A percentile compares a stretch with the other conserved stretches of the same genome.
Evolutionary conservation across 2,797 vertebrate species (phyloP).

Genomic region (Dicrostonyx torquatus): DNA sequence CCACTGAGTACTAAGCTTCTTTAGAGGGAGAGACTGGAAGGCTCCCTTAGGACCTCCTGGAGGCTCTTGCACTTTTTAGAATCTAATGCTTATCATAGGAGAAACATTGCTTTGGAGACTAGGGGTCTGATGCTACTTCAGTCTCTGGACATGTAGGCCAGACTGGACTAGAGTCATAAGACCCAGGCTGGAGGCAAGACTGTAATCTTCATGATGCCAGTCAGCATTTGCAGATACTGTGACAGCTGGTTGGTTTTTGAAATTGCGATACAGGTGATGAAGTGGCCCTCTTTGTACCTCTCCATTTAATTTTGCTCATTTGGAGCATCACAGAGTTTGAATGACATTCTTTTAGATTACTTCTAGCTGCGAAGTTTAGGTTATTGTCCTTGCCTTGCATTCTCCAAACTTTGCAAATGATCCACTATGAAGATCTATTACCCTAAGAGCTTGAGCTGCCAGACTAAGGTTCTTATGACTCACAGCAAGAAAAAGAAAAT

Average conservation of each 20-base stretch:
- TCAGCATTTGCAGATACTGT: background rate
- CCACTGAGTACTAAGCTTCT: background rate
- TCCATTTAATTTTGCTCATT: background rate
- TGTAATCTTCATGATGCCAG: background rate
- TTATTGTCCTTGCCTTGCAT: background rate
- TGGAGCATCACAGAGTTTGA: background rate
- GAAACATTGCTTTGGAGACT: background rate
- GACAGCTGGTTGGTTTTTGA: background rate
- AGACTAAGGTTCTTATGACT: background rate
- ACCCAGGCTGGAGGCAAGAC: background rate
- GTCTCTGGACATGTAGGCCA: background rate
- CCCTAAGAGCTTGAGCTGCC: background rate
- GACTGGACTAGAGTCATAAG: background rate
- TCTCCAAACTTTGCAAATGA: background rate
- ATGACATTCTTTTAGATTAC: background rate
- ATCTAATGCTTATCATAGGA: background rate
- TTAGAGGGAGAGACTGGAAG: background rate
- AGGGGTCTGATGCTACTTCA: background rate
- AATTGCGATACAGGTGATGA: background rate
- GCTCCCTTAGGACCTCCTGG: no score
- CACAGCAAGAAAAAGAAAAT: background rate
- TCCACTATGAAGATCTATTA: background rate
- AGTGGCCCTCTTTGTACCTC: background rate
- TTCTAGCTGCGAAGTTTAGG: background rate
- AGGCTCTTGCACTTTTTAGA: background rate